Percentiles rank a stretch among this genome's conserved stretches.
phyloP scores from a whole-genome alignment of 2,888 invertebrate species.

The Orchestes rusci region DNA sequence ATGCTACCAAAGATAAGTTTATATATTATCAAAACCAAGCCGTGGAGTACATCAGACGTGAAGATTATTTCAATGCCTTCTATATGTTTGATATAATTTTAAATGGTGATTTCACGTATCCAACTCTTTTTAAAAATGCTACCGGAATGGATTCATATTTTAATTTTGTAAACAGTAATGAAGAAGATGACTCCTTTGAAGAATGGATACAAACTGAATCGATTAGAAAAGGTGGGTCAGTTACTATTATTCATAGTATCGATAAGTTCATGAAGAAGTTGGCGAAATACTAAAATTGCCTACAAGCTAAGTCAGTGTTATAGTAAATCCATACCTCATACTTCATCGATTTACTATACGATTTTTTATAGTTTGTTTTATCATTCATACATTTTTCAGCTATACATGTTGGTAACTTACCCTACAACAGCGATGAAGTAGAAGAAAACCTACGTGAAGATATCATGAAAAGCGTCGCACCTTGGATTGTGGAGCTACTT shows the following conservation, averaged over 20 bases:
- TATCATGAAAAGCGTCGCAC: constrained; percentile 24
- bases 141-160: constrained; percentile 12
- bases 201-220: constrained; percentile 11
- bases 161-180: constrained; percentile 9
- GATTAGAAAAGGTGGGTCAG: too few species aligned
- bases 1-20: constrained; percentile 53
- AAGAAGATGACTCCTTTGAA: constrained; percentile 3
- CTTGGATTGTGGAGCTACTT: constrained; percentile 49
- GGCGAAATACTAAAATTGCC: too few species aligned
- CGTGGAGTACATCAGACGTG: constrained; percentile 52
- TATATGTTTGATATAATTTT: constrained; percentile 63
- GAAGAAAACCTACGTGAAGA: constrained; percentile 25
- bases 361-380: too few species aligned
- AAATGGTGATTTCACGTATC: constrained; percentile 57
- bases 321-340: too few species aligned
- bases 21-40: constrained; percentile 53
- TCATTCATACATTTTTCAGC: constrained; percentile 42
- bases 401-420: constrained; percentile 75
- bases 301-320: too few species aligned
- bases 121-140: constrained; percentile 59
- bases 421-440: constrained; percentile 21
- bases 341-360: too few species aligned
- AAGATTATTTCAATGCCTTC: constrained; percentile 63
- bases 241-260: too few species aligned
- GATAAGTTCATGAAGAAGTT: too few species aligned